Evolutionary conservation across 2,888 invertebrate species (phyloP).

Genomic region (Philhelius pedissequus): DNA sequence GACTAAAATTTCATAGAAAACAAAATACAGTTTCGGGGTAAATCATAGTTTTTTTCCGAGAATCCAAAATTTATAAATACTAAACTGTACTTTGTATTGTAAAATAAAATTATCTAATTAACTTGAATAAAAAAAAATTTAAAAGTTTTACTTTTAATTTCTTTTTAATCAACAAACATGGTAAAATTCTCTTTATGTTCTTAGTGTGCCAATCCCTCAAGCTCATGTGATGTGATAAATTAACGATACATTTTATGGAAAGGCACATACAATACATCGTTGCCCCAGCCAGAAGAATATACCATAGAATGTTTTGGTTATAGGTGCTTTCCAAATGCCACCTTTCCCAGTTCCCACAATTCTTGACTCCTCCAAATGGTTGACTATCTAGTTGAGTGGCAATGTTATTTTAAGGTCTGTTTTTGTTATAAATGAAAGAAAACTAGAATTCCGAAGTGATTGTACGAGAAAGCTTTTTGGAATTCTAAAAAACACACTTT

Average conservation of each 20-base stretch:
- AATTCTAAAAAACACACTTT: conserved; percentile 16
- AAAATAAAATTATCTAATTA: too few species aligned
- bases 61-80: too few species aligned
- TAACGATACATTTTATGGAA: conserved; percentile 23
- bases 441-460: conserved; percentile 35
- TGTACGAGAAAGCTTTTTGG: conserved; percentile 16
- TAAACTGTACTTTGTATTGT: too few species aligned
- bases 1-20: too few species aligned
- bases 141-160: neutral
- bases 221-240: conserved; percentile 53
- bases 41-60: too few species aligned
- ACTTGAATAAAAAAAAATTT: too few species aligned
- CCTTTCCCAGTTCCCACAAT: neutral
- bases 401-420: conserved; percentile 32
- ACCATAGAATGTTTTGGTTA: neutral
- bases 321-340: neutral
- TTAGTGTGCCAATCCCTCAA: conserved; percentile 1
- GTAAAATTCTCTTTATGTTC: neutral
- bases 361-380: neutral
- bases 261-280: neutral
- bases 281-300: neutral
- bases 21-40: too few species aligned
- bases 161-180: neutral
- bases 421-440: conserved; percentile 32
- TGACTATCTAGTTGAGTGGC: conserved; percentile 27